These are phyloP conservation scores for Platichthys flesus DNA, from an alignment of 2,113 vertebrate species.

Conservation along the genomic window DNA sequence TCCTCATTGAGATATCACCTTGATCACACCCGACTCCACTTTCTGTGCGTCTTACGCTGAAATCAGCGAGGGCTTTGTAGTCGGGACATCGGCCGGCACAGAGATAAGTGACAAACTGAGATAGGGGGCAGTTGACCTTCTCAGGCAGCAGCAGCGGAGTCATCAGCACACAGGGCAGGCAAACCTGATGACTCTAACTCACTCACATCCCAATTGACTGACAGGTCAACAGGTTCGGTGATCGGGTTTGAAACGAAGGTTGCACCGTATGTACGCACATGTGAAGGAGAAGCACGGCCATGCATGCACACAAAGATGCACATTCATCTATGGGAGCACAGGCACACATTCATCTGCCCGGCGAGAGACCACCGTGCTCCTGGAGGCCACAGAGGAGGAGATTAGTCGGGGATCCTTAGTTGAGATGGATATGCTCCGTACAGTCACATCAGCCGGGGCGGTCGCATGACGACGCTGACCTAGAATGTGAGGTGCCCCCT, in stretches of 20 bases:
- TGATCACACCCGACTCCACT: conserved; percentile 3
- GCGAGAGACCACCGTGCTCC: conserved; percentile 26
- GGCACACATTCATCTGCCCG: conserved; percentile 16
- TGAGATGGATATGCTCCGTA: conserved; percentile 50
- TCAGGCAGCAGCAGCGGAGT: conserved; percentile 35
- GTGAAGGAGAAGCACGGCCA: conserved; percentile 16
- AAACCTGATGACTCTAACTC: conserved; percentile 74
- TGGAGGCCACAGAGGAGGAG: conserved; percentile 48
- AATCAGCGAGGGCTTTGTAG: conserved; percentile 26
- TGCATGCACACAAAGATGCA: conserved; percentile 44
- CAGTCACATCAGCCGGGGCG: conserved; percentile 49
- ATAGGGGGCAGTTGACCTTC: conserved; percentile 43
- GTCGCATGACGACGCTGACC: conserved; percentile 57
- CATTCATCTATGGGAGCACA: conserved; percentile 46
- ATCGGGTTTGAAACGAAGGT: conserved; percentile 33
- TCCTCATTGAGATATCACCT: conserved; percentile 9
- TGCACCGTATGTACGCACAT: conserved; percentile 25
- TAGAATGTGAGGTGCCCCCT: conserved; percentile 66
- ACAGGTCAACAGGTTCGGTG: conserved; percentile 72
- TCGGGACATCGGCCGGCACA: conserved; percentile 26
- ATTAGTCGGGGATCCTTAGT: conserved; percentile 44
- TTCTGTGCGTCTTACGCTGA: conserved; percentile 18
- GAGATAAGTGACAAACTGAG: conserved; percentile 61
- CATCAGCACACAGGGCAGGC: conserved; percentile 57
- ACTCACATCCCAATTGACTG: conserved; percentile 59